Conservation (phyloP, 2,888 invertebrate species). For the Latheticus oryzae region DNA sequence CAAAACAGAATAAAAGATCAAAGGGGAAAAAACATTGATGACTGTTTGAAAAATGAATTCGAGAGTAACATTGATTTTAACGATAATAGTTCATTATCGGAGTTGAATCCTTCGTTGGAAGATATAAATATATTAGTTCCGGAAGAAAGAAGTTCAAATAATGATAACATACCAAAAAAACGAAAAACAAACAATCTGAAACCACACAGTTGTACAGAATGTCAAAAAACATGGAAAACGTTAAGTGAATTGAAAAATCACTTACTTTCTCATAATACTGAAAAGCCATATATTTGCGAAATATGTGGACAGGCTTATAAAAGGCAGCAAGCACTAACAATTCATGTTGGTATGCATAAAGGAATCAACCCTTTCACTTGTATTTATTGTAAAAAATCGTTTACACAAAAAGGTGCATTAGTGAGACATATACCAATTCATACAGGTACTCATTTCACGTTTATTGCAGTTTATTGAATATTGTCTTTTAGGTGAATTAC, state of each 20-base stretch:
- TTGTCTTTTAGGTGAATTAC: conserved; percentile 54
- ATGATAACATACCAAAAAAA: conserved; percentile 12
- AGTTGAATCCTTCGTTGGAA: conserved; percentile 11
- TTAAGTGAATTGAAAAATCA: conserved; percentile 56
- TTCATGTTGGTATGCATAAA: conserved; percentile 68
- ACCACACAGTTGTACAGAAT: conserved; percentile 52
- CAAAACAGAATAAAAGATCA: conserved; percentile 13
- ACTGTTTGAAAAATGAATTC: conserved; percentile 25
- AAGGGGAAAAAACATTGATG: conserved; percentile 1
- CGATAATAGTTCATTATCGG: conserved; percentile 15
- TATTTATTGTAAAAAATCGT: conserved; percentile 67
- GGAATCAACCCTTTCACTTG: conserved; percentile 67
- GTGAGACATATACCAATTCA: conserved; percentile 69
- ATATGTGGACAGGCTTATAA: conserved; percentile 69
- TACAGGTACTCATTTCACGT: conserved; percentile 64
- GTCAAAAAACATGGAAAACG: conserved; percentile 57
- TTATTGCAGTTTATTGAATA: too few species aligned
- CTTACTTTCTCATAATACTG: conserved; percentile 53
- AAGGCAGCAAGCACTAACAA: conserved; percentile 65
- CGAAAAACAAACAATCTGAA: conserved; percentile 32
- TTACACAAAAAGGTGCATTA: conserved; percentile 69
- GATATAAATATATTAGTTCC: conserved; percentile 8
- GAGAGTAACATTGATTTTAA: conserved; percentile 15
- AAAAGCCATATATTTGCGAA: conserved; percentile 65
- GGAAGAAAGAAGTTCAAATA: neutral